Conservation (phyloP, 1,140 invertebrate species). For the Coptotermes formosanus region DNA sequence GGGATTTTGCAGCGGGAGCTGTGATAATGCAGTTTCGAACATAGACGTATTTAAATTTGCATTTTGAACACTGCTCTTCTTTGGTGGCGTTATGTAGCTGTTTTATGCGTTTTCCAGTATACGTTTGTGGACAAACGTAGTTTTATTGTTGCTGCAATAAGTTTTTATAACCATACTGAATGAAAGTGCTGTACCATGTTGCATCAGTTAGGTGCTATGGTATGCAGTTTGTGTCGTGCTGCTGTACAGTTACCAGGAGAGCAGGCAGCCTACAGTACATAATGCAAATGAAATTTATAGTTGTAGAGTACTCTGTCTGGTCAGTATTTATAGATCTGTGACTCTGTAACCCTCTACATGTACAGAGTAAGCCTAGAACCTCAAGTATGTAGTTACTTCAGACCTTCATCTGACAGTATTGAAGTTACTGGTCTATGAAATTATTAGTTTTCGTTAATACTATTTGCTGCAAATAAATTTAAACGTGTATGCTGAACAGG, state of each 20-base stretch:
- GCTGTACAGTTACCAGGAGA: too few species aligned
- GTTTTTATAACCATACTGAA: background rate
- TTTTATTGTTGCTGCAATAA: background rate
- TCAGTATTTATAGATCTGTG: background rate
- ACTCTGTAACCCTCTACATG: background rate
- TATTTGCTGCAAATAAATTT: background rate
- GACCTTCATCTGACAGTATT: background rate
- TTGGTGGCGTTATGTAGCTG: background rate
- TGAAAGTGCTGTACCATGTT: too few species aligned
- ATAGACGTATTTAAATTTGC: background rate
- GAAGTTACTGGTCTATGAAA: background rate
- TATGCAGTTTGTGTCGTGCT: too few species aligned
- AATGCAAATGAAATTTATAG: too few species aligned
- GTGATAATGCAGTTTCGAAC: background rate
- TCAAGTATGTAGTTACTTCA: background rate
- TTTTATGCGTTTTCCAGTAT: background rate
- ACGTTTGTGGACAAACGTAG: background rate
- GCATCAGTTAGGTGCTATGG: too few species aligned
- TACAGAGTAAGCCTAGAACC: background rate
- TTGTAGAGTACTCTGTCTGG: too few species aligned
- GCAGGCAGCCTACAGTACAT: too few species aligned
- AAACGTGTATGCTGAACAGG: background rate
- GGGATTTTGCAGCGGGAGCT: background rate
- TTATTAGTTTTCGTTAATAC: background rate
- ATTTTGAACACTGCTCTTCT: too few species aligned